phyloP scores from a whole-genome alignment of 1,140 invertebrate species.

The Ceratina calcarata region DNA sequence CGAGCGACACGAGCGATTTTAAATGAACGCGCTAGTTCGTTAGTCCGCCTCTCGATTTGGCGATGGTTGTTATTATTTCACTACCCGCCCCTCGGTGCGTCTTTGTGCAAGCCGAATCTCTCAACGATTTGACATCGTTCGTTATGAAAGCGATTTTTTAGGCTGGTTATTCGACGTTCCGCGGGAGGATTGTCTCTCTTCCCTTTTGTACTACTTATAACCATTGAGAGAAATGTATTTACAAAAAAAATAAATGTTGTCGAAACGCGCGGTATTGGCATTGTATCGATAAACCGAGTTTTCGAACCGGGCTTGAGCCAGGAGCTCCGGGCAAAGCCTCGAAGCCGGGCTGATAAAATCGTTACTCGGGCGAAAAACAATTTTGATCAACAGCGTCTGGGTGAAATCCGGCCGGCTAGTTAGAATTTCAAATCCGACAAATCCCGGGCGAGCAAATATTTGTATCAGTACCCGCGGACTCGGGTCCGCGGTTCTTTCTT shows the following conservation, averaged over 20 bases:
- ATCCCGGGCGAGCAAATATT: conserved; percentile 27
- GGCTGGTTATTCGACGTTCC: no score
- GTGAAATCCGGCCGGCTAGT: background rate
- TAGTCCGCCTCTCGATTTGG: conserved; percentile 27
- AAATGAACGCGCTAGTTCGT: conserved; percentile 26
- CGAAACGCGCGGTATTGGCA: no score
- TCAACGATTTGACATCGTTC: no score
- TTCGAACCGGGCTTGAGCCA: background rate
- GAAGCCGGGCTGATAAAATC: background rate
- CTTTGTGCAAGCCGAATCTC: no score
- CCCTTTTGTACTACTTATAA: no score
- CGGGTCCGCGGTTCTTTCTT: conserved; percentile 10
- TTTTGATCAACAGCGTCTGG: background rate
- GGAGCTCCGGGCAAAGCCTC: no score
- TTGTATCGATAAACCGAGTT: background rate
- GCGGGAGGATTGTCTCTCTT: no score
- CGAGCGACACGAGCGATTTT: conserved; percentile 3
- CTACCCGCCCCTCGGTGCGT: no score
- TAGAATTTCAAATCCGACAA: conserved; percentile 31
- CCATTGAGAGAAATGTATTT: no score
- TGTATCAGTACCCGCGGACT: background rate
- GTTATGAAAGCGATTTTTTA: no score
- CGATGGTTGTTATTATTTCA: conserved; percentile 24
- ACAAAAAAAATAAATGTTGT: no score
- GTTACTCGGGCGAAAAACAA: conserved; percentile 10